phyloP scores from a whole-genome alignment of 2,113 vertebrate species.

The Camarhynchus parvulus region DNA sequence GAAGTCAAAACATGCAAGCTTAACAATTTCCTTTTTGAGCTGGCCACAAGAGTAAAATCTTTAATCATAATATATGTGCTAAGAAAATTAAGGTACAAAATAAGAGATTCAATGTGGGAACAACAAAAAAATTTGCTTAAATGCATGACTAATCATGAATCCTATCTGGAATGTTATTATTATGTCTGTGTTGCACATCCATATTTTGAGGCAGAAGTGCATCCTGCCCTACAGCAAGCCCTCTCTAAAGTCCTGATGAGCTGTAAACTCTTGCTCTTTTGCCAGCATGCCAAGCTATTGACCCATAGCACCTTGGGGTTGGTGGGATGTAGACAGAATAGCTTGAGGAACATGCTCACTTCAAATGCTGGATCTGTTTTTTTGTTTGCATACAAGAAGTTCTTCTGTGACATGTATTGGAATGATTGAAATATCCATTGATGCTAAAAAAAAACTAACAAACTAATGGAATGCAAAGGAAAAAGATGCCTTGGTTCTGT shows the following conservation, averaged over 20 bases:
- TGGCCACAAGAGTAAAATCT: background rate
- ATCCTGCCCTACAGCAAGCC: background rate
- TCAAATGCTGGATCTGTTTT: constrained; percentile 2
- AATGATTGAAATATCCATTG: background rate
- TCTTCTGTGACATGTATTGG: background rate
- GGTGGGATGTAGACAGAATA: constrained; percentile 10
- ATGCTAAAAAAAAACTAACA: background rate
- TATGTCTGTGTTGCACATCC: background rate
- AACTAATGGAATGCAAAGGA: background rate
- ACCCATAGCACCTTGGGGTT: background rate
- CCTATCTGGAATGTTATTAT: background rate
- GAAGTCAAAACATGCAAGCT: background rate
- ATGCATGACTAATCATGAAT: background rate
- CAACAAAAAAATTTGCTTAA: background rate
- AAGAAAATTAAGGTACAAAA: background rate
- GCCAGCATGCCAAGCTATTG: constrained; percentile 19
- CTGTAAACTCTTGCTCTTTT: background rate
- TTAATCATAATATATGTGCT: rapidly evolving
- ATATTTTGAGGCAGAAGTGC: background rate
- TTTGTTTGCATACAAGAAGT: background rate
- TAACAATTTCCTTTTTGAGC: background rate
- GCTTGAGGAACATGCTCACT: constrained; percentile 1
- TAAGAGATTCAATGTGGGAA: background rate
- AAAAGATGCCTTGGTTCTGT: background rate
- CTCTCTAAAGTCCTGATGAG: background rate